Base-by-base conservation (phyloP, 2,888 invertebrate species). In the Xylota segnis region DNA sequence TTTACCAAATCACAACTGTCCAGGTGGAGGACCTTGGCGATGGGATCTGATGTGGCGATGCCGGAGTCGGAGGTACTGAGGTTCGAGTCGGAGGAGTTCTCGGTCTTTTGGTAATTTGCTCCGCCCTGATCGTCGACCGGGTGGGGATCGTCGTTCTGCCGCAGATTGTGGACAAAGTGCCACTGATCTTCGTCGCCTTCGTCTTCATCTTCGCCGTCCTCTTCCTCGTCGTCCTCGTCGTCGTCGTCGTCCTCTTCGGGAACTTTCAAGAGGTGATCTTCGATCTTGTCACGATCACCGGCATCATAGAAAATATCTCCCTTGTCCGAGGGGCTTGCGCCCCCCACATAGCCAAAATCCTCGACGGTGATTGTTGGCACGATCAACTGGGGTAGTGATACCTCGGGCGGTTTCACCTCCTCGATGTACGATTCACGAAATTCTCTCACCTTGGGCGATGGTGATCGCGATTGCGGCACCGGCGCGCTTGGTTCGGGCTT, bases 31-130 rank as follows among this genome's bases (percentile, higher is more conserved):
- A 87, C 66, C 7, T 77, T 82, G 2, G 61, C 18, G n/a, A 18
- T 43, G 16, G 58, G 66, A 54, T 79, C 79, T 5, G 75, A 63
- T 16, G 84, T 54, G n/a, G 88, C 90, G 50, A 92, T 90, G 77
- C 92, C 92, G 63, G 92, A 92, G 83, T 92, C 92, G 81, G 91
- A 91, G 71, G 88, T 90, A 88, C 91, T 91, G 66, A 91, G 87
- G 88, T 91, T 91, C 78, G 90, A 91, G 88, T 91, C 91, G 16
- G 90, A 91, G 68, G 87, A 89, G 70, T 88, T 89, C 54, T 87
- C 87, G 81, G 87, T 88, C 58, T 90, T 90, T 14, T 89, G 88
- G 16, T 89, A 89, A 77, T 88, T 89, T 83, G 88, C 40, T 59
- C 34, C 6, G 29, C 58, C 79, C n/a, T 75, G 52, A 14, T 74